Percentiles rank a stretch among this genome's conserved stretches.
phyloP scores from a whole-genome alignment of 2,888 invertebrate genomes.

The Cinara cedri region DNA sequence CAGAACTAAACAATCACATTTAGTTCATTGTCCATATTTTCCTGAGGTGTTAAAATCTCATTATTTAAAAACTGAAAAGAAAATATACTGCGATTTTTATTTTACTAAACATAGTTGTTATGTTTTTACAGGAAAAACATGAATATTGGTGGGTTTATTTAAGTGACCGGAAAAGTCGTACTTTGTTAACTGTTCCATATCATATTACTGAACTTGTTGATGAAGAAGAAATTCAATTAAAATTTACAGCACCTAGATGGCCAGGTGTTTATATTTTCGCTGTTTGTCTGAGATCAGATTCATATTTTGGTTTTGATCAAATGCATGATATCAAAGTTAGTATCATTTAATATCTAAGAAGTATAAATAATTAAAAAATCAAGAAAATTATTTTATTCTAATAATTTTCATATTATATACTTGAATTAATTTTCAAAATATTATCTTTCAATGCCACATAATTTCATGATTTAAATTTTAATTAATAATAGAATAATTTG shows the following conservation, averaged over 20 bases:
- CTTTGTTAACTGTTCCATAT: slow-evolving; percentile 89
- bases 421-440: background rate
- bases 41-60: slow-evolving; percentile 71
- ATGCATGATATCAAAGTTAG: slow-evolving; percentile 85
- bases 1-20: slow-evolving; percentile 90
- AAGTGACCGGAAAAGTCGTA: slow-evolving; percentile 90
- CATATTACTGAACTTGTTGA: slow-evolving; percentile 91
- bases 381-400: too few relatives aligned
- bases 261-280: slow-evolving; percentile 91
- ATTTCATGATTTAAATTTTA: too few relatives aligned
- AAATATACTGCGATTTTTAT: too few relatives aligned
- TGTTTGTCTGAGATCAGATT: slow-evolving; percentile 93
- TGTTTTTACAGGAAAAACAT: slow-evolving; percentile 75
- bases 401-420: too few relatives aligned
- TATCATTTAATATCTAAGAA: slow-evolving; percentile 16
- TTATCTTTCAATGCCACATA: too few relatives aligned
- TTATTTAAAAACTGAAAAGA: too few relatives aligned
- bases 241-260: slow-evolving; percentile 95
- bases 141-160: slow-evolving; percentile 99
- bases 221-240: slow-evolving; percentile 89
- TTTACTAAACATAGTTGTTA: background rate
- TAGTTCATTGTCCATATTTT: slow-evolving; percentile 96
- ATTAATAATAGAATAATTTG: too few relatives aligned
- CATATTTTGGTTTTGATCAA: slow-evolving; percentile 96
- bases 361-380: background rate